Conservation (phyloP, 2,113 vertebrate genomes). For the Calypte anna region DNA sequence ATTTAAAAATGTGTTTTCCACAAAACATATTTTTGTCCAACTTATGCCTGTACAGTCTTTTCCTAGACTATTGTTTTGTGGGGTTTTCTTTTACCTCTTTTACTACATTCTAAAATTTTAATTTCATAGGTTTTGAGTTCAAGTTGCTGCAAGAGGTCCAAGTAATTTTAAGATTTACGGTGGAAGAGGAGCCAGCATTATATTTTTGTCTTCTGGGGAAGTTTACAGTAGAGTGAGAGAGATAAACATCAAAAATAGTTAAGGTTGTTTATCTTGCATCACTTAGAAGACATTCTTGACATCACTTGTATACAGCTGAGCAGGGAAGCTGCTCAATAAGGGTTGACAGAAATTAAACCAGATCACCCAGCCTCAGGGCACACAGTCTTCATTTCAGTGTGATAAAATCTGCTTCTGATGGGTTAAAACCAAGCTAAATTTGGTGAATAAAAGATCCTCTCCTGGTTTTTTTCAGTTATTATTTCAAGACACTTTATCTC, state of each 20-base stretch:
- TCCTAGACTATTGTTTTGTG: background rate
- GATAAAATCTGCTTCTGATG: conserved; percentile 32
- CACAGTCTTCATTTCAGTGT: background rate
- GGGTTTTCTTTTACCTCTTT: background rate
- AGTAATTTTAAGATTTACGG: background rate
- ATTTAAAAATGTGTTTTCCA: background rate
- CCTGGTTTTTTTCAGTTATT: background rate
- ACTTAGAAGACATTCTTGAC: conserved; percentile 30
- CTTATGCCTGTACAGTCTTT: background rate
- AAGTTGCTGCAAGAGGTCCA: background rate
- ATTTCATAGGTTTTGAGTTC: background rate
- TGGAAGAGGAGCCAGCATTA: conserved; percentile 29
- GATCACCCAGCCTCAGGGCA: background rate
- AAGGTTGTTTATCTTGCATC: conserved; percentile 46
- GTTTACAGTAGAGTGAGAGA: conserved; percentile 67
- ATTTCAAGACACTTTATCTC: background rate
- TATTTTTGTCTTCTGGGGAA: conserved; percentile 65
- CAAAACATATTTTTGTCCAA: background rate
- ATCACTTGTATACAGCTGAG: conserved; percentile 45
- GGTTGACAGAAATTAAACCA: conserved; percentile 13
- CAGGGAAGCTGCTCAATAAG: conserved; percentile 21
- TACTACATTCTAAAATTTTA: background rate
- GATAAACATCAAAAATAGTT: conserved; percentile 67
- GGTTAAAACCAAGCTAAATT: background rate
- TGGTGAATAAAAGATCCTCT: background rate